These are phyloP conservation scores for Struthidea cinerea DNA, from an alignment of 2,113 vertebrate genomes.

Conservation along the genomic window DNA sequence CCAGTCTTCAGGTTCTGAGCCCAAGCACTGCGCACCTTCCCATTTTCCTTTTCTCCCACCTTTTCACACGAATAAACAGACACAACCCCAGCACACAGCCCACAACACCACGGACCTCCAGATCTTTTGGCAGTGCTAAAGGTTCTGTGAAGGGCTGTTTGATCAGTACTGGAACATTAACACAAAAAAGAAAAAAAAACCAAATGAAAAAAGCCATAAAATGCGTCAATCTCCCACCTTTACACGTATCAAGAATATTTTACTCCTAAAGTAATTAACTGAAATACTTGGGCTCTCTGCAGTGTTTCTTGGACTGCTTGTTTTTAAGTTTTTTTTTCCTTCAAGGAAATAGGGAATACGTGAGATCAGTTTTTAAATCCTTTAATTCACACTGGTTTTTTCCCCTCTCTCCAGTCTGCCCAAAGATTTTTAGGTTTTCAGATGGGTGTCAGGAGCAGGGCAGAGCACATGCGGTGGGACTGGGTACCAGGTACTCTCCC, in stretches of 20 bases:
- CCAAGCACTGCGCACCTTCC: neutral
- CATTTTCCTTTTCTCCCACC: neutral
- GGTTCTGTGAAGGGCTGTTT: neutral
- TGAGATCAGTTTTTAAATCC: neutral
- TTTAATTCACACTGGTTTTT: neutral
- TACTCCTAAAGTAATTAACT: neutral
- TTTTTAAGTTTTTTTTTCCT: neutral
- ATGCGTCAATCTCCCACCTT: neutral
- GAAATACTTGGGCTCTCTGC: neutral
- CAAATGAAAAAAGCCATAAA: neutral
- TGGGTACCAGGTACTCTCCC: neutral
- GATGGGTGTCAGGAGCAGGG: neutral
- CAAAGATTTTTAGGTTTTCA: neutral
- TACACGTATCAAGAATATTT: neutral
- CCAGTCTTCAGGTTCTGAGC: neutral
- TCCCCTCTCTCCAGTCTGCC: fast-evolving
- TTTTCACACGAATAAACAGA: neutral
- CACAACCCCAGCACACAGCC: neutral
- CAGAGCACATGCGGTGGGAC: neutral
- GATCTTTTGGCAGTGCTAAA: neutral
- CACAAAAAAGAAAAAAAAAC: no score
- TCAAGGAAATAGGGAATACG: neutral
- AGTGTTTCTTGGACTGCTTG: neutral
- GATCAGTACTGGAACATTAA: neutral
- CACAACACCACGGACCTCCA: neutral